Percentiles rank a stretch among this genome's conserved stretches.
Conservation (phyloP, 1,140 invertebrate genomes). For the Diabrotica virgifera region DNA sequence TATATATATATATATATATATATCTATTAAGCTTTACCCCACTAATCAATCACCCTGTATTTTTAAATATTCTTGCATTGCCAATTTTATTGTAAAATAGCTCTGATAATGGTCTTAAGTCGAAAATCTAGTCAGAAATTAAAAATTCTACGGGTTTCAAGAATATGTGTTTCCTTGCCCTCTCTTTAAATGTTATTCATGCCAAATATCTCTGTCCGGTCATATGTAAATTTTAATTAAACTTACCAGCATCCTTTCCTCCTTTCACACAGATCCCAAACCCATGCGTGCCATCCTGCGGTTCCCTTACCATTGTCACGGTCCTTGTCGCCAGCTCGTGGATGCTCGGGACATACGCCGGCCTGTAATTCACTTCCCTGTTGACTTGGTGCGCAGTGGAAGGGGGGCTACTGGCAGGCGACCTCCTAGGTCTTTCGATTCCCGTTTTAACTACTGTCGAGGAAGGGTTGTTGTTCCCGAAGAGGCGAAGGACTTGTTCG, state of each 20-base stretch:
- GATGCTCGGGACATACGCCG: conserved; percentile 44
- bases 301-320: conserved; percentile 77
- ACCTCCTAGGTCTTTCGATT: conserved; percentile 52
- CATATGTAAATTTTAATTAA: background rate
- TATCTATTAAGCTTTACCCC: too few relatives aligned
- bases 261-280: conserved; percentile 88
- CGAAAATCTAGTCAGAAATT: too few relatives aligned
- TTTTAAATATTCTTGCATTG: too few relatives aligned
- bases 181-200: too few relatives aligned
- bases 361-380: conserved; percentile 32
- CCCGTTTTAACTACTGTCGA: conserved; percentile 32
- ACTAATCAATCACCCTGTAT: too few relatives aligned
- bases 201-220: too few relatives aligned
- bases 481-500: conserved; percentile 70
- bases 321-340: conserved; percentile 76
- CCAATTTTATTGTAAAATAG: too few relatives aligned
- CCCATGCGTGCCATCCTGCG: conserved; percentile 70
- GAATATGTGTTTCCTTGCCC: too few relatives aligned
- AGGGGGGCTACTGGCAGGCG: conserved; percentile 72
- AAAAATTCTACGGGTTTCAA: too few relatives aligned
- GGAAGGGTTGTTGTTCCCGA: conserved; percentile 51
- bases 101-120: too few relatives aligned
- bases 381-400: conserved; percentile 64
- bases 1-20: too few relatives aligned
- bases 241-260: conserved; percentile 76